phyloP scores from a whole-genome alignment of 2,797 vertebrate species.

The Melanotaenia parkinsoni region DNA sequence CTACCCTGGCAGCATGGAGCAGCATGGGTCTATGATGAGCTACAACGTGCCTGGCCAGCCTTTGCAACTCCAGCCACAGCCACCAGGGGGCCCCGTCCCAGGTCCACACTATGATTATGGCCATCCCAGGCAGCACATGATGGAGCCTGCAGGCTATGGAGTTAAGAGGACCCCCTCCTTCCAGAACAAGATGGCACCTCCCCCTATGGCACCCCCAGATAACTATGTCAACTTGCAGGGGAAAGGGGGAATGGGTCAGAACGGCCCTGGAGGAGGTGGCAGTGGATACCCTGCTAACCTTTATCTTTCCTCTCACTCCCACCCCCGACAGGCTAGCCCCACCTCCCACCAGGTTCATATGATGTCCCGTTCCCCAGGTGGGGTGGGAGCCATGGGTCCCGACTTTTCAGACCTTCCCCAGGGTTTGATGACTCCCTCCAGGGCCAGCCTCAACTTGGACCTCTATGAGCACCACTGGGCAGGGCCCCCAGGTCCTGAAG shows the following conservation, averaged over 20 bases:
- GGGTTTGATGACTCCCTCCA: slow-evolving; percentile 87
- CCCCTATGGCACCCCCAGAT: slow-evolving; percentile 81
- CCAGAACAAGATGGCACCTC: slow-evolving; percentile 89
- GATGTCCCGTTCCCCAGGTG: slow-evolving; percentile 85
- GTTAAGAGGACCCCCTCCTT: slow-evolving; percentile 95
- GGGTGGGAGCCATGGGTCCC: slow-evolving; percentile 79
- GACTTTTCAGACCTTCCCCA: slow-evolving; percentile 91
- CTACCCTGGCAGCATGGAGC: slow-evolving; percentile 86
- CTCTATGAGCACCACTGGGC: slow-evolving; percentile 93
- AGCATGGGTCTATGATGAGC: slow-evolving; percentile 85
- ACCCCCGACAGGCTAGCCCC: slow-evolving; percentile 91
- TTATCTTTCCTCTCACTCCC: slow-evolving; percentile 87
- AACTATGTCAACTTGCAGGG: slow-evolving; percentile 88
- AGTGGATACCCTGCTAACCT: slow-evolving; percentile 85
- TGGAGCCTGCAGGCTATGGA: slow-evolving; percentile 87
- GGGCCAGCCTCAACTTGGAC: slow-evolving; percentile 93
- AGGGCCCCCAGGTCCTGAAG: slow-evolving; percentile 80
- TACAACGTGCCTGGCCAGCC: slow-evolving; percentile 87
- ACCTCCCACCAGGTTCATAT: slow-evolving; percentile 92
- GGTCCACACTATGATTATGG: slow-evolving; percentile 84
- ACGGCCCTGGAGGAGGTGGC: slow-evolving; percentile 72
- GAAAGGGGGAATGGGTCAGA: slow-evolving; percentile 88
- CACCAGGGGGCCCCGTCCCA: slow-evolving; percentile 83
- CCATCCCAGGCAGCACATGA: slow-evolving; percentile 88
- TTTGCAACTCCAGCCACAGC: slow-evolving; percentile 84